phyloP scores from a whole-genome alignment of 1,140 invertebrate genomes.

The Drosophila persimilis region DNA sequence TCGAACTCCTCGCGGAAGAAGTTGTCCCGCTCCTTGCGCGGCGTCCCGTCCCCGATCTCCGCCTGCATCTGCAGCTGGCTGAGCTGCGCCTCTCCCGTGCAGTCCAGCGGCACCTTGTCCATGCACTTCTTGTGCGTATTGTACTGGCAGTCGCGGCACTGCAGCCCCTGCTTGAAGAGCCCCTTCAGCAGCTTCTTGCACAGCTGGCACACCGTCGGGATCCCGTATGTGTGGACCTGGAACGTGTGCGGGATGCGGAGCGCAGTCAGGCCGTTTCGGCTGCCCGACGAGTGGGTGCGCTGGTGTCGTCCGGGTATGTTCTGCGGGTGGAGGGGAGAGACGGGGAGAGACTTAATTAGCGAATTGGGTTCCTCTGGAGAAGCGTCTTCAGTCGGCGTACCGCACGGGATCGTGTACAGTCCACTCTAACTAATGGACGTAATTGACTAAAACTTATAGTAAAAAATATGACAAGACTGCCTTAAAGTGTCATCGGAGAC shows the following conservation, averaged over 20 bases:
- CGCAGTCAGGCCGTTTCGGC: constrained; percentile 83
- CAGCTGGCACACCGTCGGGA: constrained; percentile 97
- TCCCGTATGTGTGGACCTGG: constrained; percentile 95
- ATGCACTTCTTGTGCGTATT: constrained; percentile 99
- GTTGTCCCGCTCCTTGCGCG: constrained; percentile 86
- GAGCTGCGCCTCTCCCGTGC: constrained; percentile 90
- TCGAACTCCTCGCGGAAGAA: constrained; percentile 87
- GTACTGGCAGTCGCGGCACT: constrained; percentile 99
- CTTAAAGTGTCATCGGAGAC: too few species aligned
- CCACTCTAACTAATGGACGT: not conserved
- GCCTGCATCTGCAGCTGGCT: constrained; percentile 80
- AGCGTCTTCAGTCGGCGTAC: not conserved
- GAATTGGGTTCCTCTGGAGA: not conserved
- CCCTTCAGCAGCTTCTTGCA: constrained; percentile 98
- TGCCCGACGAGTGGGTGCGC: constrained; percentile 89
- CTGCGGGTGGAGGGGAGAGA: constrained; percentile 16
- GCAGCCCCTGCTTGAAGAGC: constrained; percentile 97
- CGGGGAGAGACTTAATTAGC: constrained; percentile 9
- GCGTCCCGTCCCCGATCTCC: constrained; percentile 85
- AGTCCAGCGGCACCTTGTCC: constrained; percentile 97
- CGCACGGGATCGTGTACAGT: constrained; percentile 1
- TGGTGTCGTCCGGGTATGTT: constrained; percentile 76
- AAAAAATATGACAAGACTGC: too few species aligned
- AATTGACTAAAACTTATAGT: constrained; percentile 8
- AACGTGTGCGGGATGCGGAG: constrained; percentile 96